Base-by-base conservation (phyloP, 2,113 vertebrate genomes). In the Jacana jacana region DNA sequence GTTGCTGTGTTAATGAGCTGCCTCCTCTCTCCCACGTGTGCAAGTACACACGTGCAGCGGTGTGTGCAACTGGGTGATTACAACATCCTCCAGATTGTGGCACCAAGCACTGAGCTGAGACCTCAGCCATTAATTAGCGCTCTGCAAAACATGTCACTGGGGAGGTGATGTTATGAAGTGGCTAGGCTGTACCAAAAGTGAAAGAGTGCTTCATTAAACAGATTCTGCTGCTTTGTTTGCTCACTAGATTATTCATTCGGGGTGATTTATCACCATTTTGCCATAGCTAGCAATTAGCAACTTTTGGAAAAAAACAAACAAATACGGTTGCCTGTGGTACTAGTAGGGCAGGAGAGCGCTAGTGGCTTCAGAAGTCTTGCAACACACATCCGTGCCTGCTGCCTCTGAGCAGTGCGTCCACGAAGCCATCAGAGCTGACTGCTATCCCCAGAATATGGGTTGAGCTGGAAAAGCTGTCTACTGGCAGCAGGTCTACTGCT, bases 131-230 rank as follows among this genome's bases (percentile, higher is more conserved):
- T 91, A 93, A 94, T 95, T 92, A 96, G 88, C 4, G 0, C 92
- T 84, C 83, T 89, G 91, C 94, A 92, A 79, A 94, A 76, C 54
- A 46, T 72, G 86, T 85, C 86, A 48, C 91, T 51, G 78, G 96
- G 92, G 89, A 96, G 78, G 66, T 42, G 73, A 79, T 89, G 91
- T 76, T 96, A 81, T 69, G 91, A 91, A 93, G 81, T 89, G 78
- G 73, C 70, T 88, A 54, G 94, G 86, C 91, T 95, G 65, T 69
- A 93, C 88, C 77, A 57, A 75, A 92, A 95, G 76, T 75, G 82
- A 91, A 61, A n/a, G 61, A 88, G 86, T 84, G 69, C 90, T 94
- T 93, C 92, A 89, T 95, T 96, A 94, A 93, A 73, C 73, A 73
- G 81, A 85, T 58, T 91, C 81, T 81, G 39, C 83, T 87, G 77